Base-by-base conservation (phyloP, 2,888 invertebrate genomes). In the Erynnis tages region DNA sequence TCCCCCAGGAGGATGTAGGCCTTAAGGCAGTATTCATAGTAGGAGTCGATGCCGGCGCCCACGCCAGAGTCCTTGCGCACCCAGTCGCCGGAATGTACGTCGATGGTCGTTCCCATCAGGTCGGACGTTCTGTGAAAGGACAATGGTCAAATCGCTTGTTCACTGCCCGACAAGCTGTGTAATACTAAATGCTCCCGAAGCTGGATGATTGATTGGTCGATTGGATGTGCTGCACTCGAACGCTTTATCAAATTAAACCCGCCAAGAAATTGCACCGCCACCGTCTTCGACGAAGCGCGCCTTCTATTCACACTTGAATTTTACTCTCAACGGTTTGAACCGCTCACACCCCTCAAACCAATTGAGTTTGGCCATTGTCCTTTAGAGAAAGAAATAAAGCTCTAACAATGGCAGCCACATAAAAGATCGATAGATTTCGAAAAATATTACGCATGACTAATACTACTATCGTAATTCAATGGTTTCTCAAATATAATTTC, bases 81-180 rank as follows among this genome's bases (percentile, higher is more conserved):
- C 99, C 99, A 99, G 81, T 98, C 98, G 0, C 99, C 99, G 1
- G 96, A 97, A 79, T 99, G 96, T n/a, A 99, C 95, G 86, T 99
- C 98, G 45, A 99, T 92, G 4, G 98, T 97, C 0, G 98, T 98
- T 2, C 99, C 99, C 95, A 99, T 98, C 5, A 99, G 91, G 82
- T 99, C 98, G 1, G 96, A 92, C 1, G 87, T 87, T 58, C 90
- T 90, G 61, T 6, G 35, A 50, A 43, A 37, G 50, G 47, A 59
- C 40, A 38, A 49, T 49, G 48, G 48, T 49, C 48, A 49, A 49
- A 48, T 21, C 14, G 25, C n/a, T 37, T 7, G 29, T 11, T 3
- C 19, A 11, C 19, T n/a, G 3, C 37, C 19, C 10, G 8, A 14
- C 25, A 1, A 40, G 14, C 16, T 30, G 29, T n/a, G 4, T 19